Percentiles rank a stretch among this genome's conserved stretches.
Evolutionary conservation across 2,888 invertebrate genomes (phyloP).

Genomic region (Acrobasis repandana): DNA sequence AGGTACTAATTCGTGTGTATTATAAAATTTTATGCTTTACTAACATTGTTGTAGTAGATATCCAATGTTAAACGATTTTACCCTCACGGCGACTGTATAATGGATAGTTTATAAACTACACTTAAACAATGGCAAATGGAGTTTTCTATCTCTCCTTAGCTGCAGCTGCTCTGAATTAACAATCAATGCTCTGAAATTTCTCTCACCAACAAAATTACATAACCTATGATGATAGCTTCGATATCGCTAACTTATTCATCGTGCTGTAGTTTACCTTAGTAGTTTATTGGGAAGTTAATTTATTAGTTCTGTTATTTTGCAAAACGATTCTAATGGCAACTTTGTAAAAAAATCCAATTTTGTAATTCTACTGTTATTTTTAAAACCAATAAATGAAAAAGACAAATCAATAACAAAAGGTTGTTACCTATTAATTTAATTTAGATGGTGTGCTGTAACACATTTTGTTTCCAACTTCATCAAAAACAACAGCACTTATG

Average conservation of each 20-base stretch:
- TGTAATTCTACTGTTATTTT: too few species aligned
- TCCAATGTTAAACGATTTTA: not conserved
- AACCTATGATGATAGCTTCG: slow-evolving; percentile 47
- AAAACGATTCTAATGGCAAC: too few species aligned
- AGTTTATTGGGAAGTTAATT: too few species aligned
- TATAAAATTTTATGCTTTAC: not conserved
- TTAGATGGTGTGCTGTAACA: not conserved
- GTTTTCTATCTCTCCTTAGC: slow-evolving; percentile 34
- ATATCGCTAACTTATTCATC: slow-evolving; percentile 52
- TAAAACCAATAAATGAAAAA: too few species aligned
- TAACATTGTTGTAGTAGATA: not conserved
- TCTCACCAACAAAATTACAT: slow-evolving; percentile 52
- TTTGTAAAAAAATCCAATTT: too few species aligned
- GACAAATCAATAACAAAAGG: too few species aligned
- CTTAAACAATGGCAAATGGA: slow-evolving; percentile 25
- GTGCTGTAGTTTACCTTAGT: slow-evolving; percentile 34
- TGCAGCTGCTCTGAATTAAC: slow-evolving; percentile 43
- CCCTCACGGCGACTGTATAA: not conserved
- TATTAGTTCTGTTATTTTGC: too few species aligned
- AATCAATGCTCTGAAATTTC: slow-evolving; percentile 53
- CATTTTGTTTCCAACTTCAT: slow-evolving; percentile 18
- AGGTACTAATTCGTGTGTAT: not conserved
- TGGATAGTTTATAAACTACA: not conserved
- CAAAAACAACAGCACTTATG: slow-evolving; percentile 24
- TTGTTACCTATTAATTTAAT: not conserved